These are phyloP conservation scores for Ferdinandea cuprea DNA, from an alignment of 2,888 invertebrate genomes.

Conservation along the genomic window DNA sequence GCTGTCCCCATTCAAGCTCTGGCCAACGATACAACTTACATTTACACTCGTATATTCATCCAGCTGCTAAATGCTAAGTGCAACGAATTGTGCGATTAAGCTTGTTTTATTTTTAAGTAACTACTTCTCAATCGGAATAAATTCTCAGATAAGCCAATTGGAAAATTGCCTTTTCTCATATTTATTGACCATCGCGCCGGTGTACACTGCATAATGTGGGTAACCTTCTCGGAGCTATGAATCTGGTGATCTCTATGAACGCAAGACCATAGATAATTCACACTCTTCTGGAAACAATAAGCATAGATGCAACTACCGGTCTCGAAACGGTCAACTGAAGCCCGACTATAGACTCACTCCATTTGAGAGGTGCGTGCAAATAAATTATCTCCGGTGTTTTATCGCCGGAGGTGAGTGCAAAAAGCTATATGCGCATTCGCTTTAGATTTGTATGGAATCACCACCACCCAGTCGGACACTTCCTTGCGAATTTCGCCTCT, in stretches of 20 bases:
- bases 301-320: slow-evolving; percentile 48
- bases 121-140: slow-evolving; percentile 37
- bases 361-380: slow-evolving; percentile 70
- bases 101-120: slow-evolving; percentile 31
- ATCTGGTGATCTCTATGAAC: slow-evolving; percentile 34
- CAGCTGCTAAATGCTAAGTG: slow-evolving; percentile 66
- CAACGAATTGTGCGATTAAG: slow-evolving; percentile 65
- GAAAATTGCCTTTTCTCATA: slow-evolving; percentile 44
- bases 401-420: slow-evolving; percentile 49
- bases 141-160: slow-evolving; percentile 62
- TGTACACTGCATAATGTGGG: not conserved
- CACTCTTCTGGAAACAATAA: slow-evolving; percentile 60
- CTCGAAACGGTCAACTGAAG: slow-evolving; percentile 26
- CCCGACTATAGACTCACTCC: slow-evolving; percentile 5
- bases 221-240: slow-evolving; percentile 48
- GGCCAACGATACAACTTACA: slow-evolving; percentile 11
- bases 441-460: slow-evolving; percentile 46
- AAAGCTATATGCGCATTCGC: slow-evolving; percentile 43
- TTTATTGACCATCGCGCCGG: slow-evolving; percentile 2
- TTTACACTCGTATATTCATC: slow-evolving; percentile 12
- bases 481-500: slow-evolving; percentile 65
- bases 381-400: slow-evolving; percentile 63
- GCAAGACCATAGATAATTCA: slow-evolving; percentile 54
- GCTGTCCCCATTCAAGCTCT: slow-evolving; percentile 54
- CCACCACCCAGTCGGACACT: slow-evolving; percentile 65